Evolutionary conservation across 64 coral and sea anemone species (phyloP).

Genomic region (Porites australiensis): DNA sequence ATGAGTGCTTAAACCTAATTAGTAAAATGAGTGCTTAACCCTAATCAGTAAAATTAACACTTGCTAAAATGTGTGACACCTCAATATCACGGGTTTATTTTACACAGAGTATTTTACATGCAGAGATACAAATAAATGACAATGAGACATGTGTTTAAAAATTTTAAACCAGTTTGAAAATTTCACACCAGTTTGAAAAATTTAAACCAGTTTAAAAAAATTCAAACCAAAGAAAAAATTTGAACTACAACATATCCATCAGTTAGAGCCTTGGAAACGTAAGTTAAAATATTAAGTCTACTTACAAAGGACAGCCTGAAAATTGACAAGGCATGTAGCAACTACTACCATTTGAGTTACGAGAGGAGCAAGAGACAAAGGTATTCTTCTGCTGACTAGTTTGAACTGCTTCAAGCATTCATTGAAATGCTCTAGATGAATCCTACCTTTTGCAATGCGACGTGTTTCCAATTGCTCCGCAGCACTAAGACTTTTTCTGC

Average conservation of each 20-base stretch:
- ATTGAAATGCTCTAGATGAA: conserved; percentile 69
- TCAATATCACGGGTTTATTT: too few species aligned
- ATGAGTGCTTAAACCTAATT: too few species aligned
- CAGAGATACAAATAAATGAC: too few species aligned
- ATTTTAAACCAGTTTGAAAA: too few species aligned
- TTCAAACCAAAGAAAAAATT: too few species aligned
- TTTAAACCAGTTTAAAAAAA: too few species aligned
- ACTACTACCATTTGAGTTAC: conserved; percentile 60
- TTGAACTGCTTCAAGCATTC: conserved; percentile 44
- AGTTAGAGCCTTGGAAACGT: not conserved
- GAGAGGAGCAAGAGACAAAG: conserved; percentile 27
- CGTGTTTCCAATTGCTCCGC: conserved; percentile 53
- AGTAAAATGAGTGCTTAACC: too few species aligned
- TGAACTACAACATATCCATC: conserved; percentile 54
- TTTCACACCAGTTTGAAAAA: too few species aligned
- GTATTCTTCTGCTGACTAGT: conserved; percentile 41
- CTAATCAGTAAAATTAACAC: too few species aligned
- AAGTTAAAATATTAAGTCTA: not conserved
- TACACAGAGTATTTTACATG: too few species aligned
- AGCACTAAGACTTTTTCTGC: not conserved
- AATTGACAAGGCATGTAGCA: conserved; percentile 56
- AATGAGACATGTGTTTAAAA: too few species aligned
- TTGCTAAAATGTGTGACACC: too few species aligned
- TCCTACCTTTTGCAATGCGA: conserved; percentile 61
- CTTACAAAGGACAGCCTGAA: conserved; percentile 41